Base-by-base conservation (phyloP, 2,888 invertebrate species). In the Diogma glabrata region DNA sequence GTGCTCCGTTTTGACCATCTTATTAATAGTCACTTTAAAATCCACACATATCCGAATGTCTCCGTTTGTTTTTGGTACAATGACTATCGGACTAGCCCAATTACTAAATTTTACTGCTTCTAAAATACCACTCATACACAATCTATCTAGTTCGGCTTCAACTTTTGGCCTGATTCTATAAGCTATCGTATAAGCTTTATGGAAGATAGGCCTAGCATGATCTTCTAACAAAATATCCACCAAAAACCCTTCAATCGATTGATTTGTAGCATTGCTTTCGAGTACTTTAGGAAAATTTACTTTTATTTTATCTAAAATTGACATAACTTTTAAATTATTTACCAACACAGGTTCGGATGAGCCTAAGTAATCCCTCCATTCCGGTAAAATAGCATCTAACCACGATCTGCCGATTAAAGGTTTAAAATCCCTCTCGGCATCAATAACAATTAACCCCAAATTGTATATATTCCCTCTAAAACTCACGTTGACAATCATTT, bases 21-120 rank as follows among this genome's bases (percentile, higher is more conserved):
- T 17, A 40, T 40, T 40, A 17, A 24, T 24, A 1, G 62, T 60
- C 20, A 54, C 55, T 50, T 60, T 60, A 23, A 57, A 60, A 56
- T 64, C 62, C 5, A 60, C 57, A 55, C 61, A 61, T n/a, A 64
- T 54, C 38, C 63, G 36, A 6, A 63, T 53, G 4, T 56, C 52
- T 16, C 54, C 53, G 47, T 58, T 57, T 38, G 52, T 55, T 50
- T 63, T 61, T 14, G 57, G 59, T 2, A 61, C 60, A 12, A 59
- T 52, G 0, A 63, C 59, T 14, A 62, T 58, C 4, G 61, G 60
- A 52, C 57, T 57, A 23, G 58, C 58, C 60, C 58, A 61, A 19
- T 58, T 52, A 36, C 55, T 54, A 52, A 36, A 28, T 38, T 46
- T 49, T 23, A 59, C 47, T 49, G 54, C 50, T n/a, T 9, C 23